Conservation (phyloP, 2,797 vertebrate genomes). For the Poecile montanus region DNA sequence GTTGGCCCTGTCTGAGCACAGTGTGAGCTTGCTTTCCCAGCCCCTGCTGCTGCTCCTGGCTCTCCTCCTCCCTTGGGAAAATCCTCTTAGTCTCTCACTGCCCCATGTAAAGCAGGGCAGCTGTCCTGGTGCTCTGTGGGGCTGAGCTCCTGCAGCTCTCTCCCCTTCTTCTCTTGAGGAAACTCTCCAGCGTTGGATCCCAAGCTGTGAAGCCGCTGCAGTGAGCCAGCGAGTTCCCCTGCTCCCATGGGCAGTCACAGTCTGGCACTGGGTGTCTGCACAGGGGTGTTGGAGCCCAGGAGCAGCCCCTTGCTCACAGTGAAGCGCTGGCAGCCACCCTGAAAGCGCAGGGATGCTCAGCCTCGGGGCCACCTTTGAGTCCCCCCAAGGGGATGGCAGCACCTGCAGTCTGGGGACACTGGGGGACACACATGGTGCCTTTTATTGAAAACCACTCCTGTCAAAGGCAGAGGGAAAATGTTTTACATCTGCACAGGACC, state of each 20-base stretch:
- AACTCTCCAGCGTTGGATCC: fast-evolving
- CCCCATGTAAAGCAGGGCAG: background rate
- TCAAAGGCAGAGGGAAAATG: background rate
- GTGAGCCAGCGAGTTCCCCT: fast-evolving
- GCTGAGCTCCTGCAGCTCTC: background rate
- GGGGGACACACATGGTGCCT: too few species aligned
- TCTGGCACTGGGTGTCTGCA: background rate
- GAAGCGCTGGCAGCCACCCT: background rate
- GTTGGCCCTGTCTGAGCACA: background rate
- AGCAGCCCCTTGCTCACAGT: background rate
- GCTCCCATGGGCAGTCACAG: background rate
- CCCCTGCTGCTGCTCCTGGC: fast-evolving
- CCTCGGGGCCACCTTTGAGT: background rate
- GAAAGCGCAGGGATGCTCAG: background rate
- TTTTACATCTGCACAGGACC: background rate
- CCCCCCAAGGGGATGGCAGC: background rate
- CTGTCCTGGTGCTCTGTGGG: background rate
- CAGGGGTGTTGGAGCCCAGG: background rate
- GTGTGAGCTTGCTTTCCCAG: background rate
- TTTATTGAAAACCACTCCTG: background rate
- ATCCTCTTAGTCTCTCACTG: background rate
- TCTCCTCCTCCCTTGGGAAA: background rate
- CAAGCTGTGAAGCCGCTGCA: fast-evolving
- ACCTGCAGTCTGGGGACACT: background rate
- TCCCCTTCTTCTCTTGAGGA: background rate